Percentiles rank a stretch among this genome's conserved stretches.
phyloP scores from a whole-genome alignment of 2,888 invertebrate genomes.

The Ornithoptera alexandrae region DNA sequence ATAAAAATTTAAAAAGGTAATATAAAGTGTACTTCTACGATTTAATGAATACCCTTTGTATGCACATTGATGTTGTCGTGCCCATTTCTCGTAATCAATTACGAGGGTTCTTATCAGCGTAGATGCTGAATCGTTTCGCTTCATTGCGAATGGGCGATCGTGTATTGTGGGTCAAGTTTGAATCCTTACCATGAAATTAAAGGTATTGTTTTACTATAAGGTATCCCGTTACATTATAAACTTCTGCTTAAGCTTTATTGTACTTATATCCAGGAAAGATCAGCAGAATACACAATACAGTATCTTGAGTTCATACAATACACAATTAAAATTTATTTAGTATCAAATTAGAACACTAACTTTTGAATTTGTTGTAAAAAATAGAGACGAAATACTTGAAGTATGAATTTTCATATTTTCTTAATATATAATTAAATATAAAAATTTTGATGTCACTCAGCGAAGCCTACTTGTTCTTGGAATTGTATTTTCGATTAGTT shows the following conservation, averaged over 20 bases:
- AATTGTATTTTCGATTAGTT: too few species aligned
- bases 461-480: too few species aligned
- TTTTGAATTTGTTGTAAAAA: too few species aligned
- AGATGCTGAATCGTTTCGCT: conserved; percentile 19
- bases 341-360: too few species aligned
- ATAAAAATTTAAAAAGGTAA: not conserved
- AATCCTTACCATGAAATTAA: conserved; percentile 24
- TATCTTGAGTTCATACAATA: not conserved
- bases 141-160: conserved; percentile 12
- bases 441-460: too few species aligned
- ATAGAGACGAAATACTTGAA: too few species aligned
- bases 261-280: not conserved
- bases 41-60: not conserved
- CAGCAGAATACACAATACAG: not conserved
- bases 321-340: not conserved
- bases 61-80: not conserved
- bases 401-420: too few species aligned
- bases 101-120: conserved; percentile 14
- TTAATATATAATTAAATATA: too few species aligned
- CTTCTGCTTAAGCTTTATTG: conserved; percentile 1
- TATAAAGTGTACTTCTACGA: not conserved
- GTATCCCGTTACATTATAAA: conserved; percentile 13
- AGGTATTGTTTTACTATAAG: conserved; percentile 20
- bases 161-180: conserved; percentile 22
- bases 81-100: conserved; percentile 16